Evolutionary conservation across 2,888 invertebrate species (phyloP), one percentile per base, ranked within the genome.

Genomic region (Aporophyla nigra): DNA sequence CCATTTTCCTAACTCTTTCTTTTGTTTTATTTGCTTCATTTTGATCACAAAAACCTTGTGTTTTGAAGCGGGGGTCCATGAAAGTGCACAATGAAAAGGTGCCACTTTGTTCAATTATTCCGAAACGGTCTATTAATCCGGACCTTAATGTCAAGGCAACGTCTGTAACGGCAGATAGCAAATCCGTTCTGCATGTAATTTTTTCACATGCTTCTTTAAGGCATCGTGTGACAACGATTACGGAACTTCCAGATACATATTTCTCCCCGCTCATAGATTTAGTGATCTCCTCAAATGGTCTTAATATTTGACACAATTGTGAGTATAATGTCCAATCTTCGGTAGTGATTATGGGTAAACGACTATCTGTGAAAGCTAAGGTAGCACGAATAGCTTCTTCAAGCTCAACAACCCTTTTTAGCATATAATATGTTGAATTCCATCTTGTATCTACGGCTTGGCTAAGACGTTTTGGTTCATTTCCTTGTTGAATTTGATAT

Each of bases 231-330:
- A 59, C 33, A 33, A 33, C 33, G 33, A 33, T 33, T 33, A 33
- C 33, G 33, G 33, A 33, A 33, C 33, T 33, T 59, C 59, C 59
- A 3, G 59, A 7, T 21, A 59, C 21, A 40, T 59, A 59, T 59
- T 59, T 59, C 3, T 59, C 9, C 10, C 59, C 33, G 16, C 33
- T 59, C 59, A 33, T 59, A 7, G 33, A 46, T 10, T 10, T 10
- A 9, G 43, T 46, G 9, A 59, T 59, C 21, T 33, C 33, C 33
- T 59, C 59, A 59, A 59, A 59, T 21, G 33, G 61, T 61, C 33
- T 40, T 21, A 61, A 61, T 61, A 61, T 61, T 61, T 61, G 61
- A 61, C 61, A 40, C 12, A 61, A 40, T 61, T 61, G 33, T 21
- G 33, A 40, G 33, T 21, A 61, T 10, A 61, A 9, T 61, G 33